Percentiles rank a stretch among this genome's conserved stretches.
These are phyloP conservation scores for Strongylocentrotus purpuratus DNA, from an alignment of 35 echinoderm and acorn worm species.

Conservation along the genomic window DNA sequence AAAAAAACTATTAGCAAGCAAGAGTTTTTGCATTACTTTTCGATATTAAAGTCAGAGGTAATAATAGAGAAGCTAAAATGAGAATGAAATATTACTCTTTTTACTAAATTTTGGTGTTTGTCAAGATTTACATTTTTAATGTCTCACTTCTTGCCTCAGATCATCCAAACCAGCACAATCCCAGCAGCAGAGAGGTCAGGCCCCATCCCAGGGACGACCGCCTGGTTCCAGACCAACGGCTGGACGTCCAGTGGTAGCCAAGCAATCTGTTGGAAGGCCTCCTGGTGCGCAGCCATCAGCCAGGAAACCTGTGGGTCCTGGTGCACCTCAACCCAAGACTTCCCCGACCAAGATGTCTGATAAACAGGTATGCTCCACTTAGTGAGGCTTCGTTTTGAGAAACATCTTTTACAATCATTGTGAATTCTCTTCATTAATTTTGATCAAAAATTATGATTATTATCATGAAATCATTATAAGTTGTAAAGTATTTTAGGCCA, in stretches of 20 bases:
- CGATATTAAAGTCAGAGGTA: no score
- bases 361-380: neutral
- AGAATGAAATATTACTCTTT: no score
- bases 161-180: neutral
- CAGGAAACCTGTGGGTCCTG: neutral
- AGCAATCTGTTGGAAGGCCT: neutral
- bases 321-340: neutral
- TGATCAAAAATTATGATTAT: no score
- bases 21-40: no score
- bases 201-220: neutral
- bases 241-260: neutral
- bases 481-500: no score
- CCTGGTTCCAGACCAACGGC: neutral
- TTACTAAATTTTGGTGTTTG: no score
- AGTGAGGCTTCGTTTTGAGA: neutral
- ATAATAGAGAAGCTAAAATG: no score
- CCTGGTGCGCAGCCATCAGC: neutral
- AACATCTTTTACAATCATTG: no score
- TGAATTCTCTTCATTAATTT: no score
- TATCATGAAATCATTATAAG: no score
- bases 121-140: neutral
- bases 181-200: slow-evolving; percentile 7
- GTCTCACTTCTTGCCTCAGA: neutral
- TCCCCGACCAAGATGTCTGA: neutral
- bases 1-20: no score